Percentiles rank a stretch among this genome's conserved stretches.
Evolutionary conservation across 2,888 invertebrate genomes (phyloP).

Genomic region (Cistogaster globosa): DNA sequence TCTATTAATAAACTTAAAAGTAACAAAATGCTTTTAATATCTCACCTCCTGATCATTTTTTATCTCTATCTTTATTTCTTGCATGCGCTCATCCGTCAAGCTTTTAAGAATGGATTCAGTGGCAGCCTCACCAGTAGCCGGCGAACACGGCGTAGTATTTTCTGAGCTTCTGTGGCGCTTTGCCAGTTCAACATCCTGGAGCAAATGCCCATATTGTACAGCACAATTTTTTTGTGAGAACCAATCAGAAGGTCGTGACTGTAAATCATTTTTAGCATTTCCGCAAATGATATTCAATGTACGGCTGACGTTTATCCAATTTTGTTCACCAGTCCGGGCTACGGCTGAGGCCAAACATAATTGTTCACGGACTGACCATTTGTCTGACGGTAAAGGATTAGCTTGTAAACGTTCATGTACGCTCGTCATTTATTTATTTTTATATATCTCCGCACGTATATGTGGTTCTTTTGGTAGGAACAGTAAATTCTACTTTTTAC

Average conservation of each 20-base stretch:
- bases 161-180: slow-evolving; percentile 78
- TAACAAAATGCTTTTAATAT: not conserved
- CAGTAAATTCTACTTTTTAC: no score
- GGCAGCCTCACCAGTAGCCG: slow-evolving; percentile 79
- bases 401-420: slow-evolving; percentile 80
- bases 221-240: slow-evolving; percentile 96
- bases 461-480: no score
- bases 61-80: slow-evolving; percentile 89
- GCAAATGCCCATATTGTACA: slow-evolving; percentile 92
- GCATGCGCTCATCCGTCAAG: slow-evolving; percentile 90
- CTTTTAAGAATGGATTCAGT: slow-evolving; percentile 90
- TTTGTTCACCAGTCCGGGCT: slow-evolving; percentile 94
- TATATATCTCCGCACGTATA: not conserved
- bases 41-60: slow-evolving; percentile 86
- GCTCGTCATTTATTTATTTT: slow-evolving; percentile 46
- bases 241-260: slow-evolving; percentile 87
- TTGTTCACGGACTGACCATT: slow-evolving; percentile 93
- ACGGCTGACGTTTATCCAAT: slow-evolving; percentile 85
- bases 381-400: slow-evolving; percentile 90
- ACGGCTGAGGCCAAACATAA: slow-evolving; percentile 94
- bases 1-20: not conserved
- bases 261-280: slow-evolving; percentile 82
- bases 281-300: slow-evolving; percentile 88
- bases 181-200: slow-evolving; percentile 94
- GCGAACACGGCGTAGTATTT: slow-evolving; percentile 73